phyloP scores from a whole-genome alignment of 2,113 vertebrate species.

The Lepisosteus osseus region DNA sequence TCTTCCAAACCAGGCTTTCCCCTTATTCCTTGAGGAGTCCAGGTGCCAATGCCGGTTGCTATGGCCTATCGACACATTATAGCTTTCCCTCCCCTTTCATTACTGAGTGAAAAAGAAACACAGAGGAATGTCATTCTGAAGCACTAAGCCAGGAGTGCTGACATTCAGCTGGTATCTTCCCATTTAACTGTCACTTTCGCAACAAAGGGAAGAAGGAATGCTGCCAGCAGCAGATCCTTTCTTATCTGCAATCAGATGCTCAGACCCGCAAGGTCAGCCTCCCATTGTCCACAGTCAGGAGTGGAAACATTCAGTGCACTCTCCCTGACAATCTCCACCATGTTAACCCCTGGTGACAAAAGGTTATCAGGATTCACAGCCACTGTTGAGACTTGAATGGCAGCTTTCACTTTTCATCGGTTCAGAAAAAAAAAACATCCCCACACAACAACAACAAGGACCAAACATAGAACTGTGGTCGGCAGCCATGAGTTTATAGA shows the following conservation, averaged over 20 bases:
- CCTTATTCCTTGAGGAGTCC: neutral
- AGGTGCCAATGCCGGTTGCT: neutral
- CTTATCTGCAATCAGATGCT: slow-evolving; percentile 53
- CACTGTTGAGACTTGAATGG: no score
- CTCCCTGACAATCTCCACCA: neutral
- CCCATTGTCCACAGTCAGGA: slow-evolving; percentile 36
- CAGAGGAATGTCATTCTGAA: neutral
- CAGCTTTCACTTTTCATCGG: no score
- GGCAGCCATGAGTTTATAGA: no score
- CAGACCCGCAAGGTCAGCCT: slow-evolving; percentile 46
- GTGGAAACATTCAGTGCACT: slow-evolving; percentile 16
- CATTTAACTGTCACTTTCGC: slow-evolving; percentile 43
- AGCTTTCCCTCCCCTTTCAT: slow-evolving; percentile 1
- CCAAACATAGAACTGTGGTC: no score
- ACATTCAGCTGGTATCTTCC: slow-evolving; percentile 9
- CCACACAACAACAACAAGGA: no score
- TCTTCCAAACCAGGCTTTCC: neutral
- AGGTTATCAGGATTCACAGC: neutral
- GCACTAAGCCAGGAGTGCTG: neutral
- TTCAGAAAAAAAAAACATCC: no score
- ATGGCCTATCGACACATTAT: neutral
- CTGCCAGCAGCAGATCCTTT: slow-evolving; percentile 45
- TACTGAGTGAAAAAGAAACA: neutral
- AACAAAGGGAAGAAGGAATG: slow-evolving; percentile 58
- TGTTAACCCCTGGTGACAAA: neutral